These are phyloP conservation scores for Pristionchus fissidentatus DNA, from an alignment of 2,888 invertebrate genomes.

Conservation along the genomic window DNA sequence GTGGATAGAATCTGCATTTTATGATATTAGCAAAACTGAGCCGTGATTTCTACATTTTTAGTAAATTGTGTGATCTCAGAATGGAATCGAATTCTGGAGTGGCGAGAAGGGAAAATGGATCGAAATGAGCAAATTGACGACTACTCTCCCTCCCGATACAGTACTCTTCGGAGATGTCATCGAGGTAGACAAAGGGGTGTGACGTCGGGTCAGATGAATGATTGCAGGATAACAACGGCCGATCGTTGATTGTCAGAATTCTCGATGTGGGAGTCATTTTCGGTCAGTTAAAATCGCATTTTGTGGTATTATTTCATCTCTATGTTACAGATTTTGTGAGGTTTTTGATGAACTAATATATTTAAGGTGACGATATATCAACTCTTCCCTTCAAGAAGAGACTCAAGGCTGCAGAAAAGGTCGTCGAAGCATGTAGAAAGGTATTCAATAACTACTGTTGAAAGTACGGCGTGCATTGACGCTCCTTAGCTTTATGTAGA, in stretches of 20 bases:
- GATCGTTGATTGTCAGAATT: not conserved
- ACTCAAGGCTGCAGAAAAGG: slow-evolving; percentile 4
- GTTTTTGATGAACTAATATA: not conserved
- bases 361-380: slow-evolving; percentile 12
- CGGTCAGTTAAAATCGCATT: not conserved
- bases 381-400: slow-evolving; percentile 35
- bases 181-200: not conserved
- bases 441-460: too few relatives aligned
- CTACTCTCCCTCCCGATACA: slow-evolving; percentile 18
- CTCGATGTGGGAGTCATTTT: slow-evolving; percentile 34
- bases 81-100: slow-evolving; percentile 26
- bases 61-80: not conserved
- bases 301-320: too few relatives aligned
- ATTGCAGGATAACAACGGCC: not conserved
- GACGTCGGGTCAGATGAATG: not conserved
- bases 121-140: not conserved
- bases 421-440: not conserved
- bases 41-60: too few relatives aligned
- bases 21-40: too few relatives aligned
- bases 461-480: too few relatives aligned
- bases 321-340: too few relatives aligned
- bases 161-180: not conserved
- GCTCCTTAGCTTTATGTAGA: too few relatives aligned
- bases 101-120: not conserved
- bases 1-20: too few relatives aligned